Evolutionary conservation across 2,113 vertebrate species (phyloP), one percentile per base, ranked within the genome.

Genomic region (Poeciliopsis prolifica): DNA sequence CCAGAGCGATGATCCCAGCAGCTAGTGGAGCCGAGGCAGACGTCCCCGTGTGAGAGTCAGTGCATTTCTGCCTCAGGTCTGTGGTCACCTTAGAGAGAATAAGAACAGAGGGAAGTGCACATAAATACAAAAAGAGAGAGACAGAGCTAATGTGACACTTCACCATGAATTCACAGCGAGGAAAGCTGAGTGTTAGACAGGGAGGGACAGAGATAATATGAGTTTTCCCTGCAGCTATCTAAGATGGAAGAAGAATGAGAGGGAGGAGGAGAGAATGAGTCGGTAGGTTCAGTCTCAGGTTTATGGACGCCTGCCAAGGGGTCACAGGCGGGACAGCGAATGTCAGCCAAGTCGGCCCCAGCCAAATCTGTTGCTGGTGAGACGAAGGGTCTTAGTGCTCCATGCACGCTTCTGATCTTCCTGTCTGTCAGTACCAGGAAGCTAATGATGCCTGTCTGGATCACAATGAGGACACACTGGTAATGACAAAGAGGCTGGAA

Each of bases 51-150:
- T 95, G 94, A 31, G 92, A 91, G 76, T 94, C 94, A 17, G 94
- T 94, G 75, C 94, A 94, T 75, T 94, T 94, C 68, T 94, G 92
- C 85, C 93, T 92, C 62, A 95, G 61, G 88, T 95, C 94, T 4
- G 94, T 95, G 70, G 94, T 95, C 84, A 95, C 94, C 94, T 95
- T 84, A 78, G 68, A 87, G 72, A 80, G 33, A 44, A 35, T 15
- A 0, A 4, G 48, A 70, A 61, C 75, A 67, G 33, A 63, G 24
- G 71, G 48, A 65, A 19, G 30, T 12, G 42, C 31, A 73, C 11
- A 75, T 44, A 75, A 54, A 70, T 69, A 77, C 4, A 24, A 42
- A 62, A 22, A 24, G 37, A 75, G 26, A 77, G 17, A 77, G 44
- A 81, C 29, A 73, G 54, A 35, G 31, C 72, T 73, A 82, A 81